Base-by-base conservation (phyloP, 2,888 invertebrate genomes). In the Diloba caeruleocephala region DNA sequence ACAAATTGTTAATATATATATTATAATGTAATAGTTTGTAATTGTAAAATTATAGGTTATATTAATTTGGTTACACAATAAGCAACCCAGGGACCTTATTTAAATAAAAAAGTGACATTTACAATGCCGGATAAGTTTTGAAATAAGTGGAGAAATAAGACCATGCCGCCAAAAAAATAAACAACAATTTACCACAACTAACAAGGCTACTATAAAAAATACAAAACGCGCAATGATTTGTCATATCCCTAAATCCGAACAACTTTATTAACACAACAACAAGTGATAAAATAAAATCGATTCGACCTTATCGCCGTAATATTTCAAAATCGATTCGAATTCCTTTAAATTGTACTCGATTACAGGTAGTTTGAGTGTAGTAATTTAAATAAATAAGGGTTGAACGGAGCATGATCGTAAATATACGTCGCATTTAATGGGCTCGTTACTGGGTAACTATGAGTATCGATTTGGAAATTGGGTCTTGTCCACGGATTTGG, bases 371-470 rank as follows among this genome's bases (percentile, higher is more conserved):
- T 74, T 75, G 60, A 64, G 76, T 71, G 76, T 76, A 63, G 79
- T 82, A 75, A 79, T 84, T 81, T 80, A 80, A 82, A 80, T 82
- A 82, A 84, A 80, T 80, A 81, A 81, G 81, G 82, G 79, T 71
- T 73, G 76, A 59, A 56, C 57, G 59, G 65, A 59, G 57, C 46
- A 53, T 45, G 66, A 55, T 68, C 72, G 74, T 86, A 85, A 82
- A 87, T 87, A 72, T 55, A 63, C 59, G 82, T 79, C 81, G 57
- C 41, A 68, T 79, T 81, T 87, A 87, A 86, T 83, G 76, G 81
- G 50, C 59, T 76, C 77, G 80, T 82, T 81, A 77, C 78, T 71
- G 52, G 17, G 2, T 29, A 32, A 45, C 42, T 46, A 39, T 34
- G 26, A 7, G 14, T 13, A 34, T 43, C 28, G 23, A 36, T 45